These are phyloP conservation scores for Paracentrotus lividus DNA, from an alignment of 53 echinoderm and acorn worm species.

Conservation along the genomic window DNA sequence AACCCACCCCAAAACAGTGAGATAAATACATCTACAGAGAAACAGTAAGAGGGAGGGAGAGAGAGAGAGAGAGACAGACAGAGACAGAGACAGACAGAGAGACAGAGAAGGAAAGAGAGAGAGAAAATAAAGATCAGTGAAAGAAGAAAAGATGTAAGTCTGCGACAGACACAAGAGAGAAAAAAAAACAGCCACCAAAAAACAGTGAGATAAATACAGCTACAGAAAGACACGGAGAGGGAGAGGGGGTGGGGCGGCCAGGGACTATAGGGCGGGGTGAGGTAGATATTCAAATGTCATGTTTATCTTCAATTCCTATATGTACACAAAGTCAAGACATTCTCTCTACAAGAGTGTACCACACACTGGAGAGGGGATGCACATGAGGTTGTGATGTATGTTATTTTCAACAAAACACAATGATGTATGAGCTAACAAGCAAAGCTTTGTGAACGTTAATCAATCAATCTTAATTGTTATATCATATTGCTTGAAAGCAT, in stretches of 20 bases:
- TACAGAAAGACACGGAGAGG: background rate
- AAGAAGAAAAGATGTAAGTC: no score
- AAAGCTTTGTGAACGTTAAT: background rate
- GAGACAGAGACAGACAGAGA: no score
- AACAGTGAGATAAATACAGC: background rate
- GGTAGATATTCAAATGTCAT: conserved; percentile 30
- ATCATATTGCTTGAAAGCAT: background rate
- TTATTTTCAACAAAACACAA: background rate
- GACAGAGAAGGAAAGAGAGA: background rate
- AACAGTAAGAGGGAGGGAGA: background rate
- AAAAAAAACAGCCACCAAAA: no score
- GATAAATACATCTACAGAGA: no score
- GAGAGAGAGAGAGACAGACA: background rate
- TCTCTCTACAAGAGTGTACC: background rate
- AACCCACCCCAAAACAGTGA: no score
- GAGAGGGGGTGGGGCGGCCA: background rate
- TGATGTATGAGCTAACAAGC: background rate
- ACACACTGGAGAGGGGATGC: background rate
- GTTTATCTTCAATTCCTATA: conserved; percentile 11
- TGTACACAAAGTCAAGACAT: conserved; percentile 10
- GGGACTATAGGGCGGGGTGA: background rate
- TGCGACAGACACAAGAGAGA: no score
- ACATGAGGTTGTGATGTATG: background rate
- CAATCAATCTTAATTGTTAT: background rate
- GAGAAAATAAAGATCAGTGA: background rate